Percentiles rank a stretch among this genome's conserved stretches.
Conservation (phyloP, 2,797 vertebrate species). For the Acipenser transmontanus region DNA sequence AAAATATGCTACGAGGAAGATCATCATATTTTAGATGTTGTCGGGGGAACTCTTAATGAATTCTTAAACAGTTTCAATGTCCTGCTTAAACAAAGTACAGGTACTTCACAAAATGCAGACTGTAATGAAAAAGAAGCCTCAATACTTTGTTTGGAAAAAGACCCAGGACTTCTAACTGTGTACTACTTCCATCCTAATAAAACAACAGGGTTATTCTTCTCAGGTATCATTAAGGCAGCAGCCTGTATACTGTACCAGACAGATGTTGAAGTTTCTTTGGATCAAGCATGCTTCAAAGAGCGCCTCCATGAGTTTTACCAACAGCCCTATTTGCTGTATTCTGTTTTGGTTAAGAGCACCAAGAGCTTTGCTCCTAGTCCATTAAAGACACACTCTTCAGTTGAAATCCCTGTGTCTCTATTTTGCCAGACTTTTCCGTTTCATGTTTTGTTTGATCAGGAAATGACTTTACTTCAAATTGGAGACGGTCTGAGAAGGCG, state of each 20-base stretch:
- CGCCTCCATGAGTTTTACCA: conserved; percentile 77
- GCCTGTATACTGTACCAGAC: conserved; percentile 81
- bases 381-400: conserved; percentile 77
- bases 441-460: conserved; percentile 90
- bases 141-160: conserved; percentile 91
- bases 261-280: conserved; percentile 66
- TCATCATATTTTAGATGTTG: conserved; percentile 81
- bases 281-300: conserved; percentile 62
- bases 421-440: conserved; percentile 96
- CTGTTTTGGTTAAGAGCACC: conserved; percentile 74
- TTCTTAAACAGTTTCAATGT: conserved; percentile 96
- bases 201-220: conserved; percentile 82
- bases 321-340: conserved; percentile 84
- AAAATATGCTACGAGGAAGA: conserved; percentile 92
- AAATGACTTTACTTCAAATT: conserved; percentile 84
- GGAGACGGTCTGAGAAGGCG: conserved; percentile 86
- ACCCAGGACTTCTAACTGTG: conserved; percentile 81
- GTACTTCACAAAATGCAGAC: conserved; percentile 44
- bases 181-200: conserved; percentile 88
- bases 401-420: conserved; percentile 82
- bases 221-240: conserved; percentile 87
- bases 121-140: conserved; percentile 73
- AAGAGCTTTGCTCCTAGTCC: conserved; percentile 79
- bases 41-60: conserved; percentile 91
- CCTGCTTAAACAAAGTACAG: conserved; percentile 80